Evolutionary conservation across 2,888 invertebrate species (phyloP).

Genomic region (Piscicola geometra): DNA sequence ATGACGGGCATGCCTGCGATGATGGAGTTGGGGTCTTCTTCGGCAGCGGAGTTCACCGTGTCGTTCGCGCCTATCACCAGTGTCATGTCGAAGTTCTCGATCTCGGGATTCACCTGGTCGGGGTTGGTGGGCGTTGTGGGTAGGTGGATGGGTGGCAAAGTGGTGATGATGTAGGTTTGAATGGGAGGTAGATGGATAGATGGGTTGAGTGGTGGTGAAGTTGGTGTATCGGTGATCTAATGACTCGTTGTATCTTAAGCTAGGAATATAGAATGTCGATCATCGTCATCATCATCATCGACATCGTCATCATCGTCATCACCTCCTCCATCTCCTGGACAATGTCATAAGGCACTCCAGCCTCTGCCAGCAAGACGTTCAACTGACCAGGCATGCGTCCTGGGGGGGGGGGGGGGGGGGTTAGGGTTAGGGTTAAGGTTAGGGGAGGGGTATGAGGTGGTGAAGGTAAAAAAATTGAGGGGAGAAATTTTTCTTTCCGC

Average conservation of each 20-base stretch:
- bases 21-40: slow-evolving; percentile 82
- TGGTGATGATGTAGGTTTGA: too few species aligned
- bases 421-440: too few species aligned
- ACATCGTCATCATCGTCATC: slow-evolving; percentile 66
- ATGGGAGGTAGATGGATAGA: slow-evolving; percentile 80
- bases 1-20: slow-evolving; percentile 90
- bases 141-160: too few species aligned
- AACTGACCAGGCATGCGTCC: slow-evolving; percentile 87
- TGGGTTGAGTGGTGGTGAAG: slow-evolving; percentile 84
- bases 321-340: slow-evolving; percentile 83
- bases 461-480: too few species aligned
- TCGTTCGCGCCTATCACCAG: slow-evolving; percentile 84
- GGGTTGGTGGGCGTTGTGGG: too few species aligned
- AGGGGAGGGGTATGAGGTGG: too few species aligned
- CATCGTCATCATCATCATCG: slow-evolving; percentile 75
- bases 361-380: slow-evolving; percentile 84
- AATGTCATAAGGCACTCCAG: slow-evolving; percentile 86
- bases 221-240: slow-evolving; percentile 85
- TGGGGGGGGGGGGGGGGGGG: slow-evolving; percentile 48
- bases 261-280: slow-evolving; percentile 86
- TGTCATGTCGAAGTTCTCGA: slow-evolving; percentile 68
- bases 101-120: slow-evolving; percentile 63
- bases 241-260: slow-evolving; percentile 82
- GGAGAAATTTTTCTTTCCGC: too few species aligned
- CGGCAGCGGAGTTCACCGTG: slow-evolving; percentile 83